Percentiles rank a stretch among this genome's conserved stretches.
These are phyloP conservation scores for Drepana arcuata DNA, from an alignment of 1,140 invertebrate species.

Conservation along the genomic window DNA sequence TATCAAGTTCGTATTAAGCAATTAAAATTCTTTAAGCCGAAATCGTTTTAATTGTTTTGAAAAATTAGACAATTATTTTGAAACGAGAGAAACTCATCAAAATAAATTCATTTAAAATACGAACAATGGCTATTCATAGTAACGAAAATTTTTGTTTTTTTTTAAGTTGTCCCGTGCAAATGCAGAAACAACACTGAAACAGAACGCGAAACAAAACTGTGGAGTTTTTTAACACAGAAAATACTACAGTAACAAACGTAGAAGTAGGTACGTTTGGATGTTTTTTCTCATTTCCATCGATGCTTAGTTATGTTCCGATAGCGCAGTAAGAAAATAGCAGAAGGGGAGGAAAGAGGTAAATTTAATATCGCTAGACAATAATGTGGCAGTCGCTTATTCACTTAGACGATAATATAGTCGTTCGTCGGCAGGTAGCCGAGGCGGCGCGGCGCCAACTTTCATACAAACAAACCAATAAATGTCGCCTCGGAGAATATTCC, in stretches of 20 bases:
- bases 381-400: conserved; percentile 16
- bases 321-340: conserved; percentile 11
- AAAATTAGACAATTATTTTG: no score
- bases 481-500: conserved; percentile 36
- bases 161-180: no score
- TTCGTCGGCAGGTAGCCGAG: conserved; percentile 26
- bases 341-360: conserved; percentile 11
- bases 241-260: no score
- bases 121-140: no score
- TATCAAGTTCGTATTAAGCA: no score
- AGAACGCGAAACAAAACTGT: background rate
- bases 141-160: no score
- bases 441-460: conserved; percentile 37
- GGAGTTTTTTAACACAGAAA: no score
- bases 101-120: no score
- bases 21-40: no score
- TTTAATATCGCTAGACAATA: conserved; percentile 17
- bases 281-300: conserved; percentile 11
- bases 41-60: no score
- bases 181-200: background rate
- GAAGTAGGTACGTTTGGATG: background rate
- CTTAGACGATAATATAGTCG: conserved; percentile 18
- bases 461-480: conserved; percentile 54
- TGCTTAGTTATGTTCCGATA: conserved; percentile 11
- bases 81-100: no score